A percentile compares a stretch with the other conserved stretches of the same genome.
These are phyloP conservation scores for Archilochus colubris DNA, from an alignment of 2,113 vertebrate species.

Conservation along the genomic window DNA sequence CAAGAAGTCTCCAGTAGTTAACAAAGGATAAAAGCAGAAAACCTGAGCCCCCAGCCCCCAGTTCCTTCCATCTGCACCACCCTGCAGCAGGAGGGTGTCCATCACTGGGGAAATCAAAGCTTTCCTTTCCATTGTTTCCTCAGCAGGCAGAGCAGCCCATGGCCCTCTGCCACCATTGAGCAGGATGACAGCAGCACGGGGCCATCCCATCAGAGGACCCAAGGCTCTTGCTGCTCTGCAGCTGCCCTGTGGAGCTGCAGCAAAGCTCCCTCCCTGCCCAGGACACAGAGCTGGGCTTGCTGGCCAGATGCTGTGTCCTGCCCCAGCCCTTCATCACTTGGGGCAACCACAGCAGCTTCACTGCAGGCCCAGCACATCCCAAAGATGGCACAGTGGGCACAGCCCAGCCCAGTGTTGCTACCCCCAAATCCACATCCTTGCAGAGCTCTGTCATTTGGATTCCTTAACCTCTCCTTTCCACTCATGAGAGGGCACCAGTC, in stretches of 20 bases:
- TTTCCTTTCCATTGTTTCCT: conserved; percentile 32
- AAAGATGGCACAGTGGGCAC: neutral
- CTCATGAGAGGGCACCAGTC: rapidly evolving
- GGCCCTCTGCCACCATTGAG: neutral
- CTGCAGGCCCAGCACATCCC: neutral
- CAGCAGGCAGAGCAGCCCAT: neutral
- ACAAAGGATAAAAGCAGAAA: conserved; percentile 60
- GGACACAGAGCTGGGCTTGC: neutral
- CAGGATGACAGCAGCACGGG: neutral
- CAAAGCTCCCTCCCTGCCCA: neutral
- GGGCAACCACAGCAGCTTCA: rapidly evolving
- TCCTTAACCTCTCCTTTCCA: neutral
- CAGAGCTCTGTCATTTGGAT: neutral
- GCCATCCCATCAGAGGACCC: neutral
- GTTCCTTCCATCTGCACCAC: conserved; percentile 57
- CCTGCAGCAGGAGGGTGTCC: conserved; percentile 17
- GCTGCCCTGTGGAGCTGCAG: rapidly evolving
- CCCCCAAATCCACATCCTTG: neutral
- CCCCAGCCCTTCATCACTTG: rapidly evolving
- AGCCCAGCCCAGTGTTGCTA: rapidly evolving
- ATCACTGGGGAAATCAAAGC: conserved; percentile 35
- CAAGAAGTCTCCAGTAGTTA: neutral
- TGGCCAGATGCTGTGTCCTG: neutral
- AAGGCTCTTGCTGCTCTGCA: neutral
- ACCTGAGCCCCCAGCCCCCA: neutral